Base-by-base conservation (phyloP, 2,113 vertebrate species). In the Acrocephalus arundinaceus region DNA sequence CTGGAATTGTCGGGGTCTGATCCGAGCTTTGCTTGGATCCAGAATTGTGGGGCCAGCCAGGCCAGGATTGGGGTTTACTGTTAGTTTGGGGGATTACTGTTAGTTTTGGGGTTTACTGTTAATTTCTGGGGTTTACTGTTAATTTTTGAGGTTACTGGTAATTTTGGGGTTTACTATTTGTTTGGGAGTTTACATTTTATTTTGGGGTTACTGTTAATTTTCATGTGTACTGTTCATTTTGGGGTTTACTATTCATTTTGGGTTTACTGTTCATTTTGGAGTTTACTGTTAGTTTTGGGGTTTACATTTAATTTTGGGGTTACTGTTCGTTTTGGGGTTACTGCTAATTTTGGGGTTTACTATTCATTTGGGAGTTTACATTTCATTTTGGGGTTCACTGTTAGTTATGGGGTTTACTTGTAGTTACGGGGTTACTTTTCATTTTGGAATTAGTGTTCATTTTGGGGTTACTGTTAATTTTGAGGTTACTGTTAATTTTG, bases 241-340 rank as follows among this genome's bases (percentile, higher is more conserved):
- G 5, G 8, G 2, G 2, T 4, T n/a, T 48, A 10, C 18, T 37
- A 7, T 5, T 37, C 1, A 16, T 25, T 62, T 70, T 21, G n/a
- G 18, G 1, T 22, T 39, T 27, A 11, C 22, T 37, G 6, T 33
- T 57, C 17, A 14, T 43, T 45, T 25, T 6, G 10, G 11, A 19
- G 19, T 33, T 55, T 13, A 21, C 31, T 57, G 7, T 33, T 55
- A 2, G 31, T 48, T 63, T 71, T 30, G 35, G 35, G 10, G 4
- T 13, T 41, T 9, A 12, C 23, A 35, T 5, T 33, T 57, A 15
- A 11, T 43, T 41, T 31, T 13, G 5, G 18, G 17, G 8, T 35
- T 24, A 11, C 23, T 16, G 4, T 16, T 24, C 2, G 19, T 13
- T 37, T 61, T 62, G 18, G 17, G 2, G 37, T 45, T 54, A 35